Base-by-base conservation (phyloP, 2,888 invertebrate species). In the Drosophila cognata region DNA sequence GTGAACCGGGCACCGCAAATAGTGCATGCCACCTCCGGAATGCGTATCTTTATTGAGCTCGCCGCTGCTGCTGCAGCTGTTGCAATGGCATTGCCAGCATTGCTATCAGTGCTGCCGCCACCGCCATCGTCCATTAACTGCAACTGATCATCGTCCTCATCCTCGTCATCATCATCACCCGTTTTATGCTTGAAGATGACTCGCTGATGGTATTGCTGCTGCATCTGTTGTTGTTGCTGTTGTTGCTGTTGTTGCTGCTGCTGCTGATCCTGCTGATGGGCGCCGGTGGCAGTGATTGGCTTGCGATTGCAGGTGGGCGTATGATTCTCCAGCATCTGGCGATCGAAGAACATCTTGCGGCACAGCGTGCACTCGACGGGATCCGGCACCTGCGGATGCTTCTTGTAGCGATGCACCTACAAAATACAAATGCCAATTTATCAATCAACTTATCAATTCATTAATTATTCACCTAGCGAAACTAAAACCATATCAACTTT, bases 391-490 rank as follows among this genome's bases (percentile, higher is more conserved):
- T 92, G 92, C 5, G 93, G 93, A 91, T 93, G 93, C 79, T 93
- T 93, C 71, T 93, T 93, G 66, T 93, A 93, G 25, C 93, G 92
- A 89, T 93, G 93, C n/a, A 92, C 91, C 91, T 92, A 21, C 1
- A 50, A n/a, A 58, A n/a, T 28, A 10, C 25, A 36, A 7, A 66
- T 13, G 3, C 2, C n/a, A 29, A 43, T 43, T 43, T 43, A 21
- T 43, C 11, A 43, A 43, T 33, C 33, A 33, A 11, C 33, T 33
- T 33, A 33, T 33, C 10, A 33, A 33, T 33, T 3, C 31, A 31
- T 33, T 10, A 33, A 33, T 4, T 10, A 31, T 31, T 31, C 31
- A 31, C 31, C 8, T 31, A 31, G 10, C 31, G 31, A 31, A 31
- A 31, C 8, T 31, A 31, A 31, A 10, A n/a, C 10, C 4, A n/a